phyloP scores from a whole-genome alignment of 2,797 vertebrate species.

The Chaunax sp. region DNA sequence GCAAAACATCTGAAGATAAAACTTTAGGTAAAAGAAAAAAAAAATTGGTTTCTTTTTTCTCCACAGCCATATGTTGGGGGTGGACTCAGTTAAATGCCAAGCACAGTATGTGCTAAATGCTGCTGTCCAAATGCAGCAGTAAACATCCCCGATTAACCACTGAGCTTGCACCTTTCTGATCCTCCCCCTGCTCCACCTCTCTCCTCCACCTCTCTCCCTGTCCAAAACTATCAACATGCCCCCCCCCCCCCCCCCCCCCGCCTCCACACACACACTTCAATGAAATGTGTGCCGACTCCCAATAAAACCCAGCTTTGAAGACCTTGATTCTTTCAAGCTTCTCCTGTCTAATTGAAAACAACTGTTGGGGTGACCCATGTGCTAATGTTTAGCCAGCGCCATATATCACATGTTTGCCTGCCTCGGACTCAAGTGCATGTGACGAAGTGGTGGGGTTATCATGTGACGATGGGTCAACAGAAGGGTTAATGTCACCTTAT shows the following conservation, averaged over 20 bases:
- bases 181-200: constrained; percentile 79
- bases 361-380: background rate
- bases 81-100: constrained; percentile 46
- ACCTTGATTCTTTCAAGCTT: background rate
- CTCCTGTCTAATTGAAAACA: background rate
- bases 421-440: constrained; percentile 22
- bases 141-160: constrained; percentile 76
- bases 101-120: constrained; percentile 43
- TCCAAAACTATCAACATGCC: constrained; percentile 9
- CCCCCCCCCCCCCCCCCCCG: background rate
- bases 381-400: constrained; percentile 27
- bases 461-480: constrained; percentile 53
- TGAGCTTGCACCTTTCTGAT: constrained; percentile 62
- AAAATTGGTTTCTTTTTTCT: too few relatives aligned
- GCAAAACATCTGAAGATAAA: background rate
- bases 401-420: constrained; percentile 6
- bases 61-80: constrained; percentile 9
- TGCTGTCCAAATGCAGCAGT: constrained; percentile 29
- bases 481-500: constrained; percentile 10
- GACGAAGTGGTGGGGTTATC: constrained; percentile 48
- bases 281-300: background rate
- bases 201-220: background rate
- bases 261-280: background rate
- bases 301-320: constrained; percentile 9
- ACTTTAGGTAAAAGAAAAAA: too few relatives aligned